A percentile compares a stretch with the other conserved stretches of the same genome.
These are phyloP conservation scores for Arge pagana DNA, from an alignment of 2,888 invertebrate species.

Conservation along the genomic window DNA sequence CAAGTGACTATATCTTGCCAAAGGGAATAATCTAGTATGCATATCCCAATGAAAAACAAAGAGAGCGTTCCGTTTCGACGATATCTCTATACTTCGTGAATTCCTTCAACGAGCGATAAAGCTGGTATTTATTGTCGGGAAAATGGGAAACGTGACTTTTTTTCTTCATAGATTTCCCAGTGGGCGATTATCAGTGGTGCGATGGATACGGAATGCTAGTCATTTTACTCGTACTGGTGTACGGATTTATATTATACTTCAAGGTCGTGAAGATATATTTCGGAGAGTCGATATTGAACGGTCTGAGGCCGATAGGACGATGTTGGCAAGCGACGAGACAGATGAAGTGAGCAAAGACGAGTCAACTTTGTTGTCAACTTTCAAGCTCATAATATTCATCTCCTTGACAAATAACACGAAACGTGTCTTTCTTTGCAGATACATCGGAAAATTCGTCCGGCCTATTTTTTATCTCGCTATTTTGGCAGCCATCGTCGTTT, in stretches of 20 bases:
- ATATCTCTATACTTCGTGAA: too few relatives aligned
- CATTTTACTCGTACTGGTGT: slow-evolving; percentile 65
- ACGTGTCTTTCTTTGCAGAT: slow-evolving; percentile 60
- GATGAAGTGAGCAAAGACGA: slow-evolving; percentile 28
- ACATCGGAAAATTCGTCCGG: slow-evolving; percentile 52
- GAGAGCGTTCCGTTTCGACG: too few relatives aligned
- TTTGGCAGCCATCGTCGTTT: slow-evolving; percentile 62
- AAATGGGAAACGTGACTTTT: too few relatives aligned
- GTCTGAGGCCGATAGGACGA: slow-evolving; percentile 28
- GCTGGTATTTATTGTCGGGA: too few relatives aligned
- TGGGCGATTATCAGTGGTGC: too few relatives aligned
- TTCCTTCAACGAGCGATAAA: too few relatives aligned
- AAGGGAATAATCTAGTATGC: too few relatives aligned
- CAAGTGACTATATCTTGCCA: too few relatives aligned
- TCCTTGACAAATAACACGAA: too few relatives aligned
- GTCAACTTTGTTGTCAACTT: background rate
- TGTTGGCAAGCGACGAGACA: slow-evolving; percentile 21
- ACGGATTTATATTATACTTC: slow-evolving; percentile 69
- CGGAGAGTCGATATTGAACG: slow-evolving; percentile 55
- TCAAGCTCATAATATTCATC: background rate
- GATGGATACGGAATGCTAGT: slow-evolving; percentile 75
- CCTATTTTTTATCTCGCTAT: slow-evolving; percentile 55
- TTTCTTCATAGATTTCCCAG: too few relatives aligned
- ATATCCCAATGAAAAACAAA: too few relatives aligned
- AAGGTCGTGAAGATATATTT: slow-evolving; percentile 65